Percentiles rank a stretch among this genome's conserved stretches.
Evolutionary conservation across 2,797 vertebrate species (phyloP).

Genomic region (Myripristis jacobus): DNA sequence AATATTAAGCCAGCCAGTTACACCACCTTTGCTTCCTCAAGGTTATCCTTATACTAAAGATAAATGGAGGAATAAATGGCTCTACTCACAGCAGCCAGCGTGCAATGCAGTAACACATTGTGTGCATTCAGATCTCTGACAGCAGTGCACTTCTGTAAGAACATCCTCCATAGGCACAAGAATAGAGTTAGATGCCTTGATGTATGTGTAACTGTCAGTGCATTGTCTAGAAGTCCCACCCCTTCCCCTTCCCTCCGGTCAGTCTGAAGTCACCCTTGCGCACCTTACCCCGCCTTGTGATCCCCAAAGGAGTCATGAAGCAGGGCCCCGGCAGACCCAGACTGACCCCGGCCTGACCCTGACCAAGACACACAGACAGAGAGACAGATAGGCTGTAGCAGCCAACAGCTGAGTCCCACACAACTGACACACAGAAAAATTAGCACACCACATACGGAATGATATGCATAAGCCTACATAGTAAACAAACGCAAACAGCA

Average conservation of each 20-base stretch:
- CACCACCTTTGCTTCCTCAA: too few species aligned
- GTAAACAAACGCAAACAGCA: slow-evolving; percentile 6
- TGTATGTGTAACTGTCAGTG: neutral
- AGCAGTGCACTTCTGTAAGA: neutral
- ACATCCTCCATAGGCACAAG: neutral
- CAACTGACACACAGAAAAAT: slow-evolving; percentile 15
- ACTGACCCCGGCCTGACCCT: slow-evolving; percentile 58
- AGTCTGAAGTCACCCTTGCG: neutral
- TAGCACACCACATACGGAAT: too few species aligned
- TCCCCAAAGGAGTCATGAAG: slow-evolving; percentile 40
- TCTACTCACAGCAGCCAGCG: neutral
- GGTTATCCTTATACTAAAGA: too few species aligned
- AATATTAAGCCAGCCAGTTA: too few species aligned
- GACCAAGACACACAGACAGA: slow-evolving; percentile 11
- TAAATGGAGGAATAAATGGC: too few species aligned
- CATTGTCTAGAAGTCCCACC: neutral
- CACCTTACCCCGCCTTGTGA: neutral
- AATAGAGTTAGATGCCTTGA: neutral
- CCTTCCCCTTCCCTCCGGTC: neutral
- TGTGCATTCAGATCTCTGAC: neutral
- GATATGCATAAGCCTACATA: neutral
- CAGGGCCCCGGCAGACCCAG: slow-evolving; percentile 11
- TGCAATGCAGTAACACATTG: neutral
- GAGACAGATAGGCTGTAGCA: slow-evolving; percentile 45
- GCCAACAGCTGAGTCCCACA: slow-evolving; percentile 54